phyloP scores from a whole-genome alignment of 2,888 invertebrate genomes.

The Syrphus vitripennis region DNA sequence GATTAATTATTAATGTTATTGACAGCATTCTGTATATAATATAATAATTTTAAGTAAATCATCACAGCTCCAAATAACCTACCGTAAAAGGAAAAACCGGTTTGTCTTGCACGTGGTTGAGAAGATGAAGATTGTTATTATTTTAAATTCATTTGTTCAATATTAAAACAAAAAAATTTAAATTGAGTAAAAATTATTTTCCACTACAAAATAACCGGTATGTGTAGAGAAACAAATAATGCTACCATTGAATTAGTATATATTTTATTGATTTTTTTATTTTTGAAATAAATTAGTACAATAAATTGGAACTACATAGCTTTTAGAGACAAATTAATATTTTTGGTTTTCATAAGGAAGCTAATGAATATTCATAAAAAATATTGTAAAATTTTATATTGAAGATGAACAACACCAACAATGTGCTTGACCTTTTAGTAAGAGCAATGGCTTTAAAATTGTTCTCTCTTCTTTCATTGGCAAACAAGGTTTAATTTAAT shows the following conservation, averaged over 20 bases:
- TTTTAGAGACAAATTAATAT: background rate
- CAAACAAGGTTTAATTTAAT: background rate
- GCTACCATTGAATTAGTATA: background rate
- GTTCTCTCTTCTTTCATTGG: background rate
- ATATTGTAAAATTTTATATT: background rate
- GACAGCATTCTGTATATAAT: background rate
- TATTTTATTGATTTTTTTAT: too few species aligned
- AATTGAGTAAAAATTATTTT: background rate
- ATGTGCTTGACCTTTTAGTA: background rate
- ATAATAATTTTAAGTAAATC: background rate
- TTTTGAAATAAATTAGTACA: background rate
- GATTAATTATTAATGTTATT: background rate
- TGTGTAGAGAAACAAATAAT: background rate
- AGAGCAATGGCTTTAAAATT: background rate
- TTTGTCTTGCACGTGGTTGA: conserved; percentile 1
- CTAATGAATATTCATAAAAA: background rate
- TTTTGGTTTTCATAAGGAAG: background rate
- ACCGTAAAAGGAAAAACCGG: background rate
- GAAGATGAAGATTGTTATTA: background rate
- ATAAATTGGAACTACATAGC: background rate
- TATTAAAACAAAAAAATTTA: background rate
- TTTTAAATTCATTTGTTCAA: background rate
- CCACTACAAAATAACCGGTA: conserved; percentile 1
- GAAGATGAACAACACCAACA: background rate
- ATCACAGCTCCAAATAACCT: background rate